phyloP scores from a whole-genome alignment of 2,113 vertebrate genomes.

The Syngnathus typhle region DNA sequence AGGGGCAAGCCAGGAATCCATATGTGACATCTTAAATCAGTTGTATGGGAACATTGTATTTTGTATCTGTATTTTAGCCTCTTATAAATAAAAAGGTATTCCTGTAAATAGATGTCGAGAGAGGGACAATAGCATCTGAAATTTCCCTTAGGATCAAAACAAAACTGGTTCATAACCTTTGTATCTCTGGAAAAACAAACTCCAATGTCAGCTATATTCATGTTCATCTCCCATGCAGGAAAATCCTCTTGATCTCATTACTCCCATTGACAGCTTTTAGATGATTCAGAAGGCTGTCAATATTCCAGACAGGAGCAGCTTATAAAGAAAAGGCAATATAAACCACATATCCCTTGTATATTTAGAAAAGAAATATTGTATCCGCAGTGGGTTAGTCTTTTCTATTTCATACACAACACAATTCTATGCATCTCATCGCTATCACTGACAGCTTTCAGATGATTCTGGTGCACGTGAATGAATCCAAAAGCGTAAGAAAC shows the following conservation, averaged over 20 bases:
- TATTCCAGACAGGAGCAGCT: background rate
- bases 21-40: too few species aligned
- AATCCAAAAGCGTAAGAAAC: background rate
- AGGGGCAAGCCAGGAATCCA: too few species aligned
- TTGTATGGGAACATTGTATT: too few species aligned
- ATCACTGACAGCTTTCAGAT: background rate
- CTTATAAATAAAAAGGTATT: too few species aligned
- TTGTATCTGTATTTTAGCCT: too few species aligned
- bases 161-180: background rate
- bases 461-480: background rate
- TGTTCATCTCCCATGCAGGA: background rate
- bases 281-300: background rate
- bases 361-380: background rate
- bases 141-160: too few species aligned
- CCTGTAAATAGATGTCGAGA: too few species aligned
- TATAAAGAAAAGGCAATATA: background rate
- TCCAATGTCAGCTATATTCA: background rate
- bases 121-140: too few species aligned
- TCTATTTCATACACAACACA: background rate
- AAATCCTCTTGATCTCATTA: background rate
- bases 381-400: background rate
- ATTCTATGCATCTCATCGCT: background rate
- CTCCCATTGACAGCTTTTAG: conserved; percentile 1
- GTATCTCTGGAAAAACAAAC: background rate
- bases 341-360: background rate